These are phyloP conservation scores for Numida meleagris DNA, from an alignment of 2,113 vertebrate species.

Conservation along the genomic window DNA sequence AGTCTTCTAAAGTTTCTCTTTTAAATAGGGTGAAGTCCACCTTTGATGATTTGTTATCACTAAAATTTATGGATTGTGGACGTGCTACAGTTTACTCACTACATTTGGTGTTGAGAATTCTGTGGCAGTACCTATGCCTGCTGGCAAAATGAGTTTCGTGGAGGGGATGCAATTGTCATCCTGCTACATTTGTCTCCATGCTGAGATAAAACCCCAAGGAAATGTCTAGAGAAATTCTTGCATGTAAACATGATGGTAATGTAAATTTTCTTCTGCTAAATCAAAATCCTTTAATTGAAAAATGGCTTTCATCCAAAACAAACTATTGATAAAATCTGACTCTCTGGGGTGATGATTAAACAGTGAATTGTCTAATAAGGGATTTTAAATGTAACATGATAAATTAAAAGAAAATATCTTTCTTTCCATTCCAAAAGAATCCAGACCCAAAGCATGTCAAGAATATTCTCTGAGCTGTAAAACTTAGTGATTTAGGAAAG, in stretches of 20 bases:
- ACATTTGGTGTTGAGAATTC: not conserved
- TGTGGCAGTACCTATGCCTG: not conserved
- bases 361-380: not conserved
- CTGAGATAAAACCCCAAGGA: not conserved
- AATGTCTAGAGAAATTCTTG: not conserved
- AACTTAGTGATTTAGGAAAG: not conserved
- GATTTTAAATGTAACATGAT: not conserved
- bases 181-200: not conserved
- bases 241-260: not conserved
- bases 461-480: not conserved
- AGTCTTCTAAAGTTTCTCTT: not conserved
- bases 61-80: not conserved
- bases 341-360: not conserved
- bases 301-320: not conserved
- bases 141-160: not conserved
- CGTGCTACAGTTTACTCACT: not conserved
- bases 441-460: not conserved
- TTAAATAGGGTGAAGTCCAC: not conserved
- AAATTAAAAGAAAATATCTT: not conserved
- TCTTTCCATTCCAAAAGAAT: not conserved
- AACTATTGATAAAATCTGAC: not conserved
- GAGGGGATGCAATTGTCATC: not conserved
- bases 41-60: not conserved
- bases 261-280: not conserved
- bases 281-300: not conserved